phyloP scores from a whole-genome alignment of 2,113 vertebrate species.

The Orcinus orca region DNA sequence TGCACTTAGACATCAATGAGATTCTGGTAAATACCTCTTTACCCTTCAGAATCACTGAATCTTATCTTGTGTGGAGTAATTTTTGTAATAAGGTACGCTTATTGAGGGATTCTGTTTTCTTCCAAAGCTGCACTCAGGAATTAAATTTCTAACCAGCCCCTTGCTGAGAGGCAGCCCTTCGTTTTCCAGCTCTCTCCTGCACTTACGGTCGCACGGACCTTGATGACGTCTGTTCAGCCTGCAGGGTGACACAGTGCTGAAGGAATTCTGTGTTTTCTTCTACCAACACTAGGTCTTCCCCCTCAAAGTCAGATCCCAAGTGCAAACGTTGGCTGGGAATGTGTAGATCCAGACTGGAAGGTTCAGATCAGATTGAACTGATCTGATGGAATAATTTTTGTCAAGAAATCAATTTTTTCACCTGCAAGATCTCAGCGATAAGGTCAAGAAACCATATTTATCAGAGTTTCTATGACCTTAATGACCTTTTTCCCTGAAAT shows the following conservation, averaged over 20 bases:
- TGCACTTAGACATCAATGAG: background rate
- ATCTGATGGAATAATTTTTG: background rate
- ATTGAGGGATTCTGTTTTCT: conserved; percentile 77
- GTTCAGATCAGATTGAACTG: fast-evolving
- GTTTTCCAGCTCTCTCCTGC: conserved; percentile 79
- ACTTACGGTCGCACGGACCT: conserved; percentile 85
- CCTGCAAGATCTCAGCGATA: background rate
- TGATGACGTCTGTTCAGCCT: conserved; percentile 82
- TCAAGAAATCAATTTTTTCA: background rate
- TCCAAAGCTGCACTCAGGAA: conserved; percentile 88
- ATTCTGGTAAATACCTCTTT: background rate
- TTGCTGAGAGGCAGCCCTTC: conserved; percentile 84
- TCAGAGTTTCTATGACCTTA: background rate
- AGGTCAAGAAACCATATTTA: background rate
- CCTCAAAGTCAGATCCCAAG: background rate
- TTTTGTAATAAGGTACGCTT: fast-evolving
- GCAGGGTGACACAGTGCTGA: conserved; percentile 76
- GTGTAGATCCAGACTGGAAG: background rate
- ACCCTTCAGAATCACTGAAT: background rate
- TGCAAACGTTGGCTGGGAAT: fast-evolving
- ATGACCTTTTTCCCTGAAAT: conserved; percentile 19
- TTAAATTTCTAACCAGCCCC: conserved; percentile 89
- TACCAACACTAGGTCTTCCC: background rate
- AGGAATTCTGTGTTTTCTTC: conserved; percentile 73
- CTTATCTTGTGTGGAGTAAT: background rate